Evolutionary conservation across 2,888 invertebrate species (phyloP), one percentile per base, ranked within the genome.

Genomic region (Synergus japonicus): DNA sequence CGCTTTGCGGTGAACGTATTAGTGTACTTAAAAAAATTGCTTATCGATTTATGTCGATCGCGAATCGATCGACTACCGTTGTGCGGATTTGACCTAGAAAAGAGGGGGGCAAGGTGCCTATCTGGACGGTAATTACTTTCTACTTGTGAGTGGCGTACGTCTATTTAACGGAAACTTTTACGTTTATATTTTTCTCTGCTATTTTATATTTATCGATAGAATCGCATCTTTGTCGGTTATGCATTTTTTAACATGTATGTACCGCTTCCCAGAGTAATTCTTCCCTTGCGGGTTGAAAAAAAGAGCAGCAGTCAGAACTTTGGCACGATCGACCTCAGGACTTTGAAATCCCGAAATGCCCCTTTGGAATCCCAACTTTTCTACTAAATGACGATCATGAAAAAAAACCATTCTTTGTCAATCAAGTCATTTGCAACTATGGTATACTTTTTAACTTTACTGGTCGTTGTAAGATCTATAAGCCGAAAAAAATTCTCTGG

Each of bases 71-170:
- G 65, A 76, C 49, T 77, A 41, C 66, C 79, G 73, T 67, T 81
- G 79, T 78, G 80, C 73, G 78, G 80, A 83, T 78, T 76, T 77
- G 78, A 82, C 80, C 82, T 81, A 80, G 82, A 83, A 84, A 84
- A 79, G 78, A 80, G 82, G 81, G 80, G 77, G 80, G 81, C 76
- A 78, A 78, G 85, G 85, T 85, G 86, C 84, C 85, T 87, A 87
- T 84, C 83, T 88, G 88, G 88, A 88, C 88, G 88, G 88, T 87
- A 87, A 85, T 88, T 86, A 86, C 83, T 88, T 86, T 85, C 85
- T 88, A 88, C 76, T 78, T 76, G 80, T 78, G 67, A 82, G 78
- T 76, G 78, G 78, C 79, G 58, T 76, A 82, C 78, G 81, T 76
- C 78, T 79, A 80, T 69, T 79, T 82, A 81, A 82, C 78, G 66